phyloP scores from a whole-genome alignment of 2,888 invertebrate genomes.

The Euplexia lucipara region DNA sequence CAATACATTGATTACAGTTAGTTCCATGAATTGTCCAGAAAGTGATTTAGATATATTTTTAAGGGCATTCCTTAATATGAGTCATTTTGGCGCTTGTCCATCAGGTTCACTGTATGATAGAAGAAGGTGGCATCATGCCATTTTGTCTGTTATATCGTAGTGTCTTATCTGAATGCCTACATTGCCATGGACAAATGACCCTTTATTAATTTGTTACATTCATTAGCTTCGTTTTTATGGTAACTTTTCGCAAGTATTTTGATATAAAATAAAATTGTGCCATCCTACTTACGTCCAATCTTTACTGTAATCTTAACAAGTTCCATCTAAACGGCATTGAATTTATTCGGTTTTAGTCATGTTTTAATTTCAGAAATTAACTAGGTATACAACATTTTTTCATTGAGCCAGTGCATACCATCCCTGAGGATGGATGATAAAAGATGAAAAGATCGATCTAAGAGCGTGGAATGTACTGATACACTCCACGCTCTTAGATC shows the following conservation, averaged over 20 bases:
- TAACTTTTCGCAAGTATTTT: slow-evolving; percentile 2
- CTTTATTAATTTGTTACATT: slow-evolving; percentile 32
- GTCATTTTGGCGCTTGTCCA: slow-evolving; percentile 78
- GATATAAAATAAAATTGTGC: background rate
- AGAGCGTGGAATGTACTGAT: no score
- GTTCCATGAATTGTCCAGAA: slow-evolving; percentile 56
- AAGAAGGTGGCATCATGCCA: slow-evolving; percentile 69
- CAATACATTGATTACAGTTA: slow-evolving; percentile 33
- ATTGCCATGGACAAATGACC: slow-evolving; percentile 23
- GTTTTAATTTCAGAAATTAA: no score
- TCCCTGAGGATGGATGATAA: no score
- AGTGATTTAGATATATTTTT: slow-evolving; percentile 68
- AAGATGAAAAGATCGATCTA: no score
- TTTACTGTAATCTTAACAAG: slow-evolving; percentile 1
- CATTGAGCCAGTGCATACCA: slow-evolving; percentile 11
- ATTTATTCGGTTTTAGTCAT: background rate
- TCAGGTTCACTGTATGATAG: slow-evolving; percentile 63
- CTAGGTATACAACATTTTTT: background rate
- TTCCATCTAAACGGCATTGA: background rate
- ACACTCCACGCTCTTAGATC: slow-evolving; percentile 7
- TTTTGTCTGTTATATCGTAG: slow-evolving; percentile 40
- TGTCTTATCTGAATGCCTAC: slow-evolving; percentile 38
- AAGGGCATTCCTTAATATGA: slow-evolving; percentile 76
- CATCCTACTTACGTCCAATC: background rate
- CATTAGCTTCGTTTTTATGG: slow-evolving; percentile 4